phyloP scores from a whole-genome alignment of 2,113 vertebrate species.

The Dasyprocta punctata region DNA sequence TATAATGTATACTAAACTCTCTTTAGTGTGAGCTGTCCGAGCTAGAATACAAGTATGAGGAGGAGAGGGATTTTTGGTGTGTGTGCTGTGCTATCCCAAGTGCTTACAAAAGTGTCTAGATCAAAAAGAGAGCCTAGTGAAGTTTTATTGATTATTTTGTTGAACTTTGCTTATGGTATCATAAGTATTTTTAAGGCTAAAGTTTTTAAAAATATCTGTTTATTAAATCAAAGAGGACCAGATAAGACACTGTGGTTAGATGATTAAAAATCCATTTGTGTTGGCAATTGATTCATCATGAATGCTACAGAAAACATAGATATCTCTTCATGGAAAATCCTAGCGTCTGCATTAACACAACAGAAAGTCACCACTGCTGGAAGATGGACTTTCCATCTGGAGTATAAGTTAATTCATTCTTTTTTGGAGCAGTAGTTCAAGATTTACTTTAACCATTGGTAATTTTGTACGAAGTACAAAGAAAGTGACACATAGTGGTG shows the following conservation, averaged over 20 bases:
- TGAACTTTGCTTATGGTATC: not conserved
- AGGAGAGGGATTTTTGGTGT: not conserved
- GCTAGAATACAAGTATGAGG: not conserved
- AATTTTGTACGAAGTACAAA: not conserved
- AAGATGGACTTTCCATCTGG: not conserved
- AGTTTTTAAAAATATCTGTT: not conserved
- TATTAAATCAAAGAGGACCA: not conserved
- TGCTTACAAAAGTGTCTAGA: not conserved
- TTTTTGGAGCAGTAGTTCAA: conserved; percentile 5
- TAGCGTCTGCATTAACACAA: not conserved
- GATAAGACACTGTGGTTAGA: not conserved
- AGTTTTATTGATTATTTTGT: not conserved
- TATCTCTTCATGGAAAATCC: not conserved
- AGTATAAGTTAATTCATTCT: not conserved
- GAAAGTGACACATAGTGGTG: not conserved
- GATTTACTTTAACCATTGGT: not conserved
- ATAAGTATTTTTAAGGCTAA: not conserved
- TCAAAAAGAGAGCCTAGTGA: not conserved
- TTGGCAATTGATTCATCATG: not conserved
- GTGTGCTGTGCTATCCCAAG: not conserved
- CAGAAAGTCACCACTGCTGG: not conserved
- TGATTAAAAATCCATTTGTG: not conserved
- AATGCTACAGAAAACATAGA: not conserved
- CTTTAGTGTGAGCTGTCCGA: not conserved
- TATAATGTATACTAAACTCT: not conserved